phyloP scores from a whole-genome alignment of 2,797 vertebrate species.

The Dallia pectoralis region DNA sequence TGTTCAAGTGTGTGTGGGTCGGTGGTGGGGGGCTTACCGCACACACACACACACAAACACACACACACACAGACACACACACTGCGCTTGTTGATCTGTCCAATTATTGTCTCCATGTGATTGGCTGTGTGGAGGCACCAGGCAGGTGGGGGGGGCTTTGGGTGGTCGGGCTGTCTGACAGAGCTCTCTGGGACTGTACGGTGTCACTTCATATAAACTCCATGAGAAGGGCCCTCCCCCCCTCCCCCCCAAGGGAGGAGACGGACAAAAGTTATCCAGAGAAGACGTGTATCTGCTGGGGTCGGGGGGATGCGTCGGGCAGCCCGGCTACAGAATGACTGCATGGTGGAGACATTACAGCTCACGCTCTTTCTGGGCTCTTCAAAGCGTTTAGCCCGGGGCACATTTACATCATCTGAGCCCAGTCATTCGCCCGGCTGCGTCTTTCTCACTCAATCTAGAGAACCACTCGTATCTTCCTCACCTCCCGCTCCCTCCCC shows the following conservation, averaged over 20 bases:
- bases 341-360: conserved; percentile 17
- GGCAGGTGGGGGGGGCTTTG: conserved; percentile 27
- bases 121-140: conserved; percentile 33
- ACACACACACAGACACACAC: conserved; percentile 13
- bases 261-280: conserved; percentile 40
- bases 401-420: conserved; percentile 51
- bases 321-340: neutral
- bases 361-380: conserved; percentile 6
- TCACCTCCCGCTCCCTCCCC: conserved; percentile 12
- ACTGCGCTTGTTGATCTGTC: conserved; percentile 33
- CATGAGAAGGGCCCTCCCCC: conserved; percentile 27
- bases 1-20: conserved; percentile 5
- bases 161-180: conserved; percentile 28
- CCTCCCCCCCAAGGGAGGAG: neutral
- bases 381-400: conserved; percentile 51
- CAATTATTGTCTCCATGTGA: conserved; percentile 23
- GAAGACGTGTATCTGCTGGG: conserved; percentile 27
- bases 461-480: conserved; percentile 28
- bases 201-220: conserved; percentile 55
- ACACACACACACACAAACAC: conserved; percentile 12
- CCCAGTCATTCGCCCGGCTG: conserved; percentile 47
- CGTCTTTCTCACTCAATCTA: conserved; percentile 39
- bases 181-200: conserved; percentile 27
- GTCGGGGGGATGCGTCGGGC: conserved; percentile 26
- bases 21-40: too few species aligned